phyloP scores from a whole-genome alignment of 2,797 vertebrate genomes.

The Eulemur mongoz region DNA sequence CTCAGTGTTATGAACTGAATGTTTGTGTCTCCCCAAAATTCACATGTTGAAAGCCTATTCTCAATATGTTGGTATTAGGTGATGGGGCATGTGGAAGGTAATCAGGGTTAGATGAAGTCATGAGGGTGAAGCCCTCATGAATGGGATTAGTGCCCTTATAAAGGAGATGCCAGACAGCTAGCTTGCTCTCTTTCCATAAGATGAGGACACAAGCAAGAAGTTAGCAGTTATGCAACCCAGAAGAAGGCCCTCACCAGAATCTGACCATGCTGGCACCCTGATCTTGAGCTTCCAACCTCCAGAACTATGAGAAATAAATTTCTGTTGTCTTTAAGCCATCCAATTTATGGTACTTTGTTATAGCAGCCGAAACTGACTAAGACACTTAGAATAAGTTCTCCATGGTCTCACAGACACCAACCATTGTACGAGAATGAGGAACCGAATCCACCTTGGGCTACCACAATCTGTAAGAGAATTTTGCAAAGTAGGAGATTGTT shows the following conservation, averaged over 20 bases:
- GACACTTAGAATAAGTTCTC: not conserved
- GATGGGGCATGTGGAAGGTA: not conserved
- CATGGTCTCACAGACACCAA: conserved; percentile 5
- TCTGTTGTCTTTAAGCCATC: not conserved
- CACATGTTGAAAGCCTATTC: not conserved
- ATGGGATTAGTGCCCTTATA: not conserved
- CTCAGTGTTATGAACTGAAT: not conserved
- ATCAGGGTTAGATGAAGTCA: not conserved
- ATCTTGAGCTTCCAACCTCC: not conserved
- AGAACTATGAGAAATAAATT: not conserved
- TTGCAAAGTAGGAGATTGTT: not conserved
- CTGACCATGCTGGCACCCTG: not conserved
- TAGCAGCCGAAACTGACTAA: not conserved
- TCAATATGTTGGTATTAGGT: not conserved
- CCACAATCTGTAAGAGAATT: conserved; percentile 15
- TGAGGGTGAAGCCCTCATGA: not conserved
- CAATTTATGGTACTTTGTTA: not conserved
- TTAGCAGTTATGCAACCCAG: not conserved
- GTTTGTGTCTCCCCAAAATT: not conserved
- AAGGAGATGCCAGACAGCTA: not conserved
- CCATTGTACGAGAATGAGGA: not conserved
- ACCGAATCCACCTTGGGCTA: not conserved
- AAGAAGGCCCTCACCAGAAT: not conserved
- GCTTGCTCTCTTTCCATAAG: not conserved
- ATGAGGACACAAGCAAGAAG: not conserved